Evolutionary conservation across 1,140 invertebrate genomes (phyloP).

Genomic region (Lepidurus arcticus): DNA sequence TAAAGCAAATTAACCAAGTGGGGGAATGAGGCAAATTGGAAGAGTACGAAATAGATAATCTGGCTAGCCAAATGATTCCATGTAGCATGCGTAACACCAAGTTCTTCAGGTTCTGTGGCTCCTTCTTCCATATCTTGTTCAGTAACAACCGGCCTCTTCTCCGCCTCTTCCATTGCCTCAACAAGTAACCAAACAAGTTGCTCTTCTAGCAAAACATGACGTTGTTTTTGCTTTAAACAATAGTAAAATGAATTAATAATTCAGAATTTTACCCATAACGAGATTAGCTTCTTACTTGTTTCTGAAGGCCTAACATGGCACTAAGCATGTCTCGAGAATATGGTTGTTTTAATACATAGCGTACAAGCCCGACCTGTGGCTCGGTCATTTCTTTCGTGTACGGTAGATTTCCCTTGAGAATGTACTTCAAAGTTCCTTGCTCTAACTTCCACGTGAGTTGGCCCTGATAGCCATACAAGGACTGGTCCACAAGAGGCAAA

Average conservation of each 20-base stretch:
- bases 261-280: not conserved
- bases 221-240: slow-evolving; percentile 66
- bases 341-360: slow-evolving; percentile 89
- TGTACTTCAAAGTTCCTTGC: slow-evolving; percentile 75
- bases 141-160: slow-evolving; percentile 51
- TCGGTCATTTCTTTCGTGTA: slow-evolving; percentile 83
- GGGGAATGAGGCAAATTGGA: slow-evolving; percentile 88
- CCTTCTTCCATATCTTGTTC: slow-evolving; percentile 48
- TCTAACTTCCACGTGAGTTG: slow-evolving; percentile 87
- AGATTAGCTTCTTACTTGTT: slow-evolving; percentile 54
- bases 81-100: slow-evolving; percentile 65
- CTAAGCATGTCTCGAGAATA: slow-evolving; percentile 95
- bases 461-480: slow-evolving; percentile 66
- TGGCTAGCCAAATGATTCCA: slow-evolving; percentile 93
- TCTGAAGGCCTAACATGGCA: slow-evolving; percentile 86
- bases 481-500: slow-evolving; percentile 89
- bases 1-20: slow-evolving; percentile 84
- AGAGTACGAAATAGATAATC: slow-evolving; percentile 91
- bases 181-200: slow-evolving; percentile 88
- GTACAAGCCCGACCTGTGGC: slow-evolving; percentile 77
- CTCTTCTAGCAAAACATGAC: slow-evolving; percentile 84
- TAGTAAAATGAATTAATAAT: slow-evolving; percentile 35
- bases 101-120: slow-evolving; percentile 53
- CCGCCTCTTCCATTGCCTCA: slow-evolving; percentile 83
- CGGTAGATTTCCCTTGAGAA: slow-evolving; percentile 82